These are phyloP conservation scores for Odontomyia ornata DNA, from an alignment of 2,888 invertebrate genomes.

Conservation along the genomic window DNA sequence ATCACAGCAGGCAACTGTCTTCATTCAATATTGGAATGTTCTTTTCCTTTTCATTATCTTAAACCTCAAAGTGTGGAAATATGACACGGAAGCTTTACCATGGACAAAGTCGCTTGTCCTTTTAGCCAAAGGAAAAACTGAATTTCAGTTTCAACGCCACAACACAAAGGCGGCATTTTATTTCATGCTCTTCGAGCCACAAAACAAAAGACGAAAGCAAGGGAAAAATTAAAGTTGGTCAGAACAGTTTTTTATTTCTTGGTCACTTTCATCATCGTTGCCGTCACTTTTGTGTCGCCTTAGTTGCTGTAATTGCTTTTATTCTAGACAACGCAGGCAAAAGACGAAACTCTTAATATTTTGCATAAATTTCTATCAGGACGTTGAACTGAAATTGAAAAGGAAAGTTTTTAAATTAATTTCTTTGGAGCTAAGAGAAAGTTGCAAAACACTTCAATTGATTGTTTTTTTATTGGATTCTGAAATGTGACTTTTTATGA, in stretches of 20 bases:
- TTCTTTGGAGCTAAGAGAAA: too few relatives aligned
- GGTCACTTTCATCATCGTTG: background rate
- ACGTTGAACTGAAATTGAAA: background rate
- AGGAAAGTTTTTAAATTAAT: too few relatives aligned
- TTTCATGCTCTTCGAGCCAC: background rate
- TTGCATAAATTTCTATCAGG: background rate
- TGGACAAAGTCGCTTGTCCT: background rate
- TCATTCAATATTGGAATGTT: background rate
- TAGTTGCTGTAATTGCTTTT: too few relatives aligned
- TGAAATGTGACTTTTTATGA: too few relatives aligned
- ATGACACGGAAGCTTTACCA: slow-evolving; percentile 7
- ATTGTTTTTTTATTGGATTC: too few relatives aligned
- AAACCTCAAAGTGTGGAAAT: background rate
- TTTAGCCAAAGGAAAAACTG: background rate
- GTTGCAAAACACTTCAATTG: too few relatives aligned
- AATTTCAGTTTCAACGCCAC: background rate
- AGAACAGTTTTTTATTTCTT: background rate
- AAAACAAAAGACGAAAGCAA: background rate
- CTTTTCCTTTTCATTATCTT: background rate
- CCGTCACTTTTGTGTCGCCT: background rate
- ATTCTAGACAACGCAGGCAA: background rate
- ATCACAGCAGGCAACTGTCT: background rate
- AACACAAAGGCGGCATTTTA: background rate
- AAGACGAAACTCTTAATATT: background rate
- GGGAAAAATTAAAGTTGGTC: background rate